Percentiles rank a stretch among this genome's conserved stretches.
Evolutionary conservation across 1,140 invertebrate species (phyloP).

Genomic region (Vanessa atalanta): DNA sequence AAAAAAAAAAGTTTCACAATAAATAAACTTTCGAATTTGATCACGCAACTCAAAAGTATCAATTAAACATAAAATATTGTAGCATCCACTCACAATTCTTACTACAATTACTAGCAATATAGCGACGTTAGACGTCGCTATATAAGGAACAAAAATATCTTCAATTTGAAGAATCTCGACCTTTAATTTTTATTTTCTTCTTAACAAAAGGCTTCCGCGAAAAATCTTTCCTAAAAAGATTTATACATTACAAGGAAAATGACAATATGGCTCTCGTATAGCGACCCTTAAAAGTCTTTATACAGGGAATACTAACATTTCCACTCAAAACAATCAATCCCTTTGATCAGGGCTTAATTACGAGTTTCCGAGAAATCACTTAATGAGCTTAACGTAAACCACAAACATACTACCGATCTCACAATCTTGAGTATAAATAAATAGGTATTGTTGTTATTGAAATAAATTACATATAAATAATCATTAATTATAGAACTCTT

Average conservation of each 20-base stretch:
- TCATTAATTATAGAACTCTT: conserved; percentile 1
- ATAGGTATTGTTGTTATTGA: conserved; percentile 17
- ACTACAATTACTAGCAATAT: no score
- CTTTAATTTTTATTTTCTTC: not conserved
- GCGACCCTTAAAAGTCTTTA: conserved; percentile 43
- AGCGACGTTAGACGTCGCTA: no score
- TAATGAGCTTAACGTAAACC: conserved; percentile 68
- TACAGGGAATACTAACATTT: conserved; percentile 51
- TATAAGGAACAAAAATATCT: not conserved
- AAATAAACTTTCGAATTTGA: no score
- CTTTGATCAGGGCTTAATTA: conserved; percentile 70
- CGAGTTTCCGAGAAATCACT: conserved; percentile 64
- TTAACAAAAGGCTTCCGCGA: conserved; percentile 1
- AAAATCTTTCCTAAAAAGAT: not conserved
- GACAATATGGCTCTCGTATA: conserved; percentile 45
- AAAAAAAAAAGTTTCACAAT: no score
- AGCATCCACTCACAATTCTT: no score
- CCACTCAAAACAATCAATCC: conserved; percentile 61
- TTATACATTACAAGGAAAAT: conserved; percentile 28
- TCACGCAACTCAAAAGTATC: no score
- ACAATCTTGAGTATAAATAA: conserved; percentile 24
- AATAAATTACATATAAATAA: conserved; percentile 14
- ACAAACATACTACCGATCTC: conserved; percentile 28
- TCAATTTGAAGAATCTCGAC: not conserved
- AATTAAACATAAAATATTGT: no score